Evolutionary conservation across 2,113 vertebrate species (phyloP).

Genomic region (Urocynchramus pylzowi): DNA sequence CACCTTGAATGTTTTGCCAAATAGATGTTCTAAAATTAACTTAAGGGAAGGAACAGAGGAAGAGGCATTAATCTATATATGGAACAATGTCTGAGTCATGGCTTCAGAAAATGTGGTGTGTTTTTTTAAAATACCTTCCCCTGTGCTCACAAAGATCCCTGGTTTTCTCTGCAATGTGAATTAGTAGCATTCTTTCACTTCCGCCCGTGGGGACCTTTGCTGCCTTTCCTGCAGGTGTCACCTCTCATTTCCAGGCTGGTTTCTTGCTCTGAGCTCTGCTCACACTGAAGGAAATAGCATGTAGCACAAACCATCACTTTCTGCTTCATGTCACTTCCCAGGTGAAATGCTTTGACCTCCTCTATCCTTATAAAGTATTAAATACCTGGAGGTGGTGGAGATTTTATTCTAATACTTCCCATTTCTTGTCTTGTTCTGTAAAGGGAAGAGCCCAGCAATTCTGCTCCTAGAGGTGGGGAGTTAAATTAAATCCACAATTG

Average conservation of each 20-base stretch:
- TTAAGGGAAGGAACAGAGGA: not conserved
- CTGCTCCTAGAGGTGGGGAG: rapidly evolving
- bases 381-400: not conserved
- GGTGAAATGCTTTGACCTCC: not conserved
- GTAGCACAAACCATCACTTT: not conserved
- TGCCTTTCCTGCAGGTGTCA: not conserved
- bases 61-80: not conserved
- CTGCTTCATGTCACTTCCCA: not conserved
- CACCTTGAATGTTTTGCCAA: constrained; percentile 14
- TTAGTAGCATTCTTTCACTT: not conserved
- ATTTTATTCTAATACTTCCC: not conserved
- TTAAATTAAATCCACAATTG: not conserved
- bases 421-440: not conserved
- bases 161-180: not conserved
- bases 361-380: not conserved
- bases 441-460: not conserved
- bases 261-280: not conserved
- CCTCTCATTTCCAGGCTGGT: not conserved
- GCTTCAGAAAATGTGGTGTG: not conserved
- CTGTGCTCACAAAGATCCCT: not conserved
- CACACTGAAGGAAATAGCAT: not conserved
- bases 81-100: not conserved
- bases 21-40: not conserved
- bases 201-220: not conserved
- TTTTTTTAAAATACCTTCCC: rapidly evolving